Percentiles rank a stretch among this genome's conserved stretches.
Conservation (phyloP, 1,140 invertebrate genomes). For the Atopsyche davidsoni region DNA sequence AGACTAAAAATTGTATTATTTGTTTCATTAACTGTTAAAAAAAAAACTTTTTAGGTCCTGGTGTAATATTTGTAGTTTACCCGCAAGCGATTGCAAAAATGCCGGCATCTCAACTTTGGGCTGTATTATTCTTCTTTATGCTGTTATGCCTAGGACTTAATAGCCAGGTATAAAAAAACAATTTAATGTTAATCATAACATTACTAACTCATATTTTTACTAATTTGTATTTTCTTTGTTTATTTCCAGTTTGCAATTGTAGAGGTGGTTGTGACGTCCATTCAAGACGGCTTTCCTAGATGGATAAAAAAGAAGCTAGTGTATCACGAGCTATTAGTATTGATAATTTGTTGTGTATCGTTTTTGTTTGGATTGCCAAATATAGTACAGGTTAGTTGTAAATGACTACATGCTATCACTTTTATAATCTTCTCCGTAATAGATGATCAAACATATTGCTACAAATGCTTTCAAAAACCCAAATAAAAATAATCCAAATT, state of each 20-base stretch:
- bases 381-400: constrained; percentile 62
- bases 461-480: too few species aligned
- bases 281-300: constrained; percentile 83
- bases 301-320: constrained; percentile 75
- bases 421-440: too few species aligned
- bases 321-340: constrained; percentile 80
- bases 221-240: constrained; percentile 13
- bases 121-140: constrained; percentile 86
- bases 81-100: constrained; percentile 85
- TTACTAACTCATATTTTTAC: constrained; percentile 11
- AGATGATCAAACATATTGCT: too few species aligned
- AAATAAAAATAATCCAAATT: too few species aligned
- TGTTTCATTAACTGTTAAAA: not conserved
- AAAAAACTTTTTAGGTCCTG: constrained; percentile 61
- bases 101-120: constrained; percentile 79
- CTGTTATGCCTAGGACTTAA: constrained; percentile 83
- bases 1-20: too few species aligned
- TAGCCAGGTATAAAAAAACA: constrained; percentile 70
- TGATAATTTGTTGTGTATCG: constrained; percentile 75
- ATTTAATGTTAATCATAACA: constrained; percentile 12
- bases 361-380: constrained; percentile 80
- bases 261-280: constrained; percentile 86
- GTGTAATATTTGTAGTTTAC: constrained; percentile 83
- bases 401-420: not conserved
- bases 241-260: constrained; percentile 76